phyloP scores from a whole-genome alignment of 2,113 vertebrate species.

The Seriola rivoliana region DNA sequence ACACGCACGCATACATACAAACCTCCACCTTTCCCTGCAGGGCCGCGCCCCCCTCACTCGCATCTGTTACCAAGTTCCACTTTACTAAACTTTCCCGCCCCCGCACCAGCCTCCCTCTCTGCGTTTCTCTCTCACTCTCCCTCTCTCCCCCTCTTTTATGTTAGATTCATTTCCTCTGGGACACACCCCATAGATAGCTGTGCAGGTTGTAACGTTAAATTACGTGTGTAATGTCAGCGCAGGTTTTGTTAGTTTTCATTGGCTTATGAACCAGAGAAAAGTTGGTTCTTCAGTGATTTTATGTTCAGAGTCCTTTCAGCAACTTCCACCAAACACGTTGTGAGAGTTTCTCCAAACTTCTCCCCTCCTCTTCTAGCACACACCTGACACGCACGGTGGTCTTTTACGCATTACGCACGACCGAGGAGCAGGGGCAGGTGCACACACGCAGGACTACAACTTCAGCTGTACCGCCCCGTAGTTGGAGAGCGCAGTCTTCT shows the following conservation, averaged over 20 bases:
- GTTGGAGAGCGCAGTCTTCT: not conserved
- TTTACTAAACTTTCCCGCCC: conserved; percentile 81
- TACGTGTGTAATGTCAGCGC: conserved; percentile 27
- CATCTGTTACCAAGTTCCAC: conserved; percentile 85
- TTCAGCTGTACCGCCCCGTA: conserved; percentile 5
- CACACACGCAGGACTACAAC: not conserved
- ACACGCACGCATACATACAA: conserved; percentile 14
- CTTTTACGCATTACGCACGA: conserved; percentile 60
- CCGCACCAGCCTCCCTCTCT: conserved; percentile 40
- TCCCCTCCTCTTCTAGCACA: conserved; percentile 2
- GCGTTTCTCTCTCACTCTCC: conserved; percentile 1
- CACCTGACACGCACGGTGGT: conserved; percentile 67
- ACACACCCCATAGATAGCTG: conserved; percentile 2
- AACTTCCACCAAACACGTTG: not conserved
- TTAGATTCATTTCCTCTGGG: conserved; percentile 57
- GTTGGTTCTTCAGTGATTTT: not conserved
- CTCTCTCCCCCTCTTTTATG: conserved; percentile 43
- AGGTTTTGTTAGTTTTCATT: not conserved
- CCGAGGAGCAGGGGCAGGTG: conserved; percentile 30
- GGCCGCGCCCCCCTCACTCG: conserved; percentile 84
- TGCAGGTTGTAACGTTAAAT: conserved; percentile 9
- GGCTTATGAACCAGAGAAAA: not conserved
- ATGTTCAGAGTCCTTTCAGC: not conserved
- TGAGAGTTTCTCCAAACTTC: conserved; percentile 30
- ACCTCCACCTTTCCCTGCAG: conserved; percentile 81